Evolutionary conservation across 2,113 vertebrate genomes (phyloP).

Genomic region (Trinectes maculatus): DNA sequence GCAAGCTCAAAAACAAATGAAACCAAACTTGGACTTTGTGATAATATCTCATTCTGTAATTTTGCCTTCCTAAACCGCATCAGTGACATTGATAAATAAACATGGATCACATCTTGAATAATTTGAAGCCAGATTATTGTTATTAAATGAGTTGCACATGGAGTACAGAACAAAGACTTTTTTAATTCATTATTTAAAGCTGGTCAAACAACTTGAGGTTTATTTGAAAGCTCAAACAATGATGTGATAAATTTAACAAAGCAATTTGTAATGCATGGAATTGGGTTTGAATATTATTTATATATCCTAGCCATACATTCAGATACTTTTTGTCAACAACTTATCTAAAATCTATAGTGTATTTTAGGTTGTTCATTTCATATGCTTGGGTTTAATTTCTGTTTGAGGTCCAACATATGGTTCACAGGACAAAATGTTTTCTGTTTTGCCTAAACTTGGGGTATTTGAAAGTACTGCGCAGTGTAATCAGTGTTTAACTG

Average conservation of each 20-base stretch:
- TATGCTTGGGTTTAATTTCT: conserved; percentile 22
- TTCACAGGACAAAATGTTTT: conserved; percentile 26
- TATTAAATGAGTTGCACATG: conserved; percentile 39
- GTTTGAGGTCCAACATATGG: conserved; percentile 59
- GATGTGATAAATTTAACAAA: conserved; percentile 24
- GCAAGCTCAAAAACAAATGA: no score
- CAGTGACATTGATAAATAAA: conserved; percentile 50
- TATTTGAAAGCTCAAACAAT: conserved; percentile 19
- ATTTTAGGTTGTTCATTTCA: conserved; percentile 18
- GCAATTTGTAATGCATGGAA: neutral
- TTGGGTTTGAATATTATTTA: no score
- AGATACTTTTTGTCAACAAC: conserved; percentile 31
- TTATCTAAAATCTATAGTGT: conserved; percentile 4
- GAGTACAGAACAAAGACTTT: conserved; percentile 38
- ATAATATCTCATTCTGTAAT: conserved; percentile 61
- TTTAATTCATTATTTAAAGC: conserved; percentile 44
- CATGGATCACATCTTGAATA: conserved; percentile 40
- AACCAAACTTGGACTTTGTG: conserved; percentile 54
- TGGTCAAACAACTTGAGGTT: conserved; percentile 28
- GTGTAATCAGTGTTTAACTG: conserved; percentile 41
- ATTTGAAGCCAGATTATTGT: conserved; percentile 46
- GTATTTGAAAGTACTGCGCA: conserved; percentile 55
- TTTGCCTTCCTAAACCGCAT: conserved; percentile 70
- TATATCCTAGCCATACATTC: no score
- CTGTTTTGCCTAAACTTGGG: conserved; percentile 24